phyloP scores from a whole-genome alignment of 2,113 vertebrate species.

The Arothron firmamentum region DNA sequence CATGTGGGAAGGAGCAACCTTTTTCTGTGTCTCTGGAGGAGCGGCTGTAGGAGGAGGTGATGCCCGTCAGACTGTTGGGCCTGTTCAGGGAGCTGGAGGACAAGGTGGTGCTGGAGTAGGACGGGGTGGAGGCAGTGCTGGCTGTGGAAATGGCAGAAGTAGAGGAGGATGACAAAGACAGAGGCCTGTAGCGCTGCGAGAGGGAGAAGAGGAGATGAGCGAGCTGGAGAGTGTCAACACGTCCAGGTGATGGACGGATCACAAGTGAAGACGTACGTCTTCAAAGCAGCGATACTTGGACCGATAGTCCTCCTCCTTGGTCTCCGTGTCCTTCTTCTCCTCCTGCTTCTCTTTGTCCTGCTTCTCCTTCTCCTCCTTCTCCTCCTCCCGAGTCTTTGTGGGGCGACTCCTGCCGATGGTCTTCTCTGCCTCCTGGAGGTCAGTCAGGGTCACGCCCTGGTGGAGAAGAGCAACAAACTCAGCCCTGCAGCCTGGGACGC shows the following conservation, averaged over 20 bases:
- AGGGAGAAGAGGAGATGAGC: background rate
- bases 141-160: slow-evolving; percentile 74
- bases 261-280: slow-evolving; percentile 75
- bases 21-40: slow-evolving; percentile 87
- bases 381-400: slow-evolving; percentile 85
- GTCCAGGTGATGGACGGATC: background rate
- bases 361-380: slow-evolving; percentile 91
- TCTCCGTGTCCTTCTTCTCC: slow-evolving; percentile 90
- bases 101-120: slow-evolving; percentile 75
- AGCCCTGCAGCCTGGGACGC: background rate
- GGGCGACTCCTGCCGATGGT: slow-evolving; percentile 89
- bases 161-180: slow-evolving; percentile 73
- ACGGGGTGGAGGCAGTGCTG: slow-evolving; percentile 69
- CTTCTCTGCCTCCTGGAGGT: slow-evolving; percentile 98
- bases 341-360: slow-evolving; percentile 91
- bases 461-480: background rate
- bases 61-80: slow-evolving; percentile 84
- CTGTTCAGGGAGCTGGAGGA: slow-evolving; percentile 77
- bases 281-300: slow-evolving; percentile 88
- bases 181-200: slow-evolving; percentile 84
- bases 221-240: background rate
- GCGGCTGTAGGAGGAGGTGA: slow-evolving; percentile 90
- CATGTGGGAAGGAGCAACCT: slow-evolving; percentile 67
- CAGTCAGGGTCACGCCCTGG: slow-evolving; percentile 94
- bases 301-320: slow-evolving; percentile 91